These are phyloP conservation scores for Lepus oiostolus DNA, from an alignment of 2,797 vertebrate species.

Conservation along the genomic window DNA sequence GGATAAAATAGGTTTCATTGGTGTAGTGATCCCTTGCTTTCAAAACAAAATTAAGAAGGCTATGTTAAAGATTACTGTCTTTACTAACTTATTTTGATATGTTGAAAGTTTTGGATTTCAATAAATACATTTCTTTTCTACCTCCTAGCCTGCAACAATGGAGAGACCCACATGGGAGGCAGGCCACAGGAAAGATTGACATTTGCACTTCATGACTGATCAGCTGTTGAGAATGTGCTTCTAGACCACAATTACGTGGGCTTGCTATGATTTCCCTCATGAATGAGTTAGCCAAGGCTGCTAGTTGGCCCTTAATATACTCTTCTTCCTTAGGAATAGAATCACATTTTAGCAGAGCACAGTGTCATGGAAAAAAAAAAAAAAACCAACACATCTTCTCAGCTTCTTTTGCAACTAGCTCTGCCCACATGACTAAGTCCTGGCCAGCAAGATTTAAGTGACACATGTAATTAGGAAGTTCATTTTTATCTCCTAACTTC, in stretches of 20 bases:
- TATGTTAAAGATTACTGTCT: neutral
- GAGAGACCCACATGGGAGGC: neutral
- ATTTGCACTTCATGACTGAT: neutral
- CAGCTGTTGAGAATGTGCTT: neutral
- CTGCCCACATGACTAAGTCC: neutral
- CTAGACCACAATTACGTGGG: neutral
- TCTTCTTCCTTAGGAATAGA: neutral
- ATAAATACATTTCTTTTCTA: neutral
- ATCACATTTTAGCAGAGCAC: neutral
- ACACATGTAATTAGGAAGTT: neutral
- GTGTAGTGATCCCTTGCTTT: neutral
- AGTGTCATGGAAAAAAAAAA: neutral
- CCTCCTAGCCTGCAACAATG: neutral
- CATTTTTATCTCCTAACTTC: neutral
- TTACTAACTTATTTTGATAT: neutral
- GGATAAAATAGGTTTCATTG: neutral
- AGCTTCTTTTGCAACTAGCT: neutral
- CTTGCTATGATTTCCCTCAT: constrained; percentile 18
- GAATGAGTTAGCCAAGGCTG: neutral
- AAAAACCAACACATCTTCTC: neutral
- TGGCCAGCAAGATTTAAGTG: neutral
- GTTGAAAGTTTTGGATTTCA: neutral
- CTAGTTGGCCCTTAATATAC: neutral
- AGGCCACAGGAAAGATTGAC: neutral
- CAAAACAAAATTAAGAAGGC: neutral